Evolutionary conservation across 2,888 invertebrate genomes (phyloP), one percentile per base, ranked within the genome.

Genomic region (Noctua janthina): DNA sequence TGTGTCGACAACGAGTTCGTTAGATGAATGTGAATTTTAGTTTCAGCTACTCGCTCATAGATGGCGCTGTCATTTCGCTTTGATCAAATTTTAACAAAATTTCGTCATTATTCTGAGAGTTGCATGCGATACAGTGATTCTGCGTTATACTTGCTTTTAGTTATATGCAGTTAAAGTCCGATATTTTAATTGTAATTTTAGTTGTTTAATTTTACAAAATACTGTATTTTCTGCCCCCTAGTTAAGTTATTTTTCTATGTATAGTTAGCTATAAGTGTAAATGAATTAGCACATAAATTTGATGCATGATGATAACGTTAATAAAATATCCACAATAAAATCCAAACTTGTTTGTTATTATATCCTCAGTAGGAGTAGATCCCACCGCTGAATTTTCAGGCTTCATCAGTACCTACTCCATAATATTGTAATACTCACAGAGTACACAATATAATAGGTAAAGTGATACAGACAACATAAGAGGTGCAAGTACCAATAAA

Each of bases 251-350:
- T 96, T 96, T 96, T 96, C 95, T 96, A 96, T 97, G 97, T 97
- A 97, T 96, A 97, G 96, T 93, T 97, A 97, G 96, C 96, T 95
- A 94, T 97, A 97, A 96, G 96, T 97, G 96, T 97, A 97, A 95
- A 96, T 96, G 96, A 96, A 93, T 95, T 96, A 96, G 96, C 95
- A 96, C 96, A 94, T 97, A 96, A 95, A 96, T 96, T 96, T 95
- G 96, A 97, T 96, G 96, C 96, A 97, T 97, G 96, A 97, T 96
- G 96, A 96, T 96, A 96, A 96, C 96, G 96, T 97, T 97, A 96
- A 96, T 96, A 96, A 96, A 97, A 96, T 96, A 96, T 96, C 96
- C 95, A 96, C 96, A 95, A 96, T 96, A 96, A 96, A 96, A 96
- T 94, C 94, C 94, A 96, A 92, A 85, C 82, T 91, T 90, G 91